Evolutionary conservation across 2,797 vertebrate genomes (phyloP).

Genomic region (Trichosurus vulpecula): DNA sequence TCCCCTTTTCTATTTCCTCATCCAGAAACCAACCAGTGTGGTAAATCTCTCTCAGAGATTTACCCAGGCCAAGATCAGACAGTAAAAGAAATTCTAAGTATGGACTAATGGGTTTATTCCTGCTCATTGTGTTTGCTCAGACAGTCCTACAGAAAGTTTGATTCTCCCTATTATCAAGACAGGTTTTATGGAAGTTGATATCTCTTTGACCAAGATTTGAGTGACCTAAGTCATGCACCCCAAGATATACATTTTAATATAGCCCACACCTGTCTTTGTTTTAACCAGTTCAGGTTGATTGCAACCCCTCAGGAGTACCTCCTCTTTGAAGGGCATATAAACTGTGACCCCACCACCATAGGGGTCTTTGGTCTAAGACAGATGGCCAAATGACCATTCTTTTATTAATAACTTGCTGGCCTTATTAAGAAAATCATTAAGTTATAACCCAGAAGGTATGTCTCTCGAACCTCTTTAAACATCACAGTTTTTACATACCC

Average conservation of each 20-base stretch:
- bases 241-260: not conserved
- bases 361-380: not conserved
- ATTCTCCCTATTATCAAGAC: not conserved
- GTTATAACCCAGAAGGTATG: not conserved
- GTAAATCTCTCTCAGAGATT: not conserved
- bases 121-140: not conserved
- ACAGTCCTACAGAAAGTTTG: not conserved
- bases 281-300: not conserved
- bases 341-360: not conserved
- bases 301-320: not conserved
- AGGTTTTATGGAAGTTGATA: not conserved
- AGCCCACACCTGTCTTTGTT: not conserved
- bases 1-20: not conserved
- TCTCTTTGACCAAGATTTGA: not conserved
- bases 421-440: not conserved
- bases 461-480: not conserved
- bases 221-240: not conserved
- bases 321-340: not conserved
- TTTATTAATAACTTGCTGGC: not conserved
- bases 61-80: not conserved
- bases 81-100: not conserved
- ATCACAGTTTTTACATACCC: not conserved
- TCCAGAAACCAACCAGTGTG: not conserved
- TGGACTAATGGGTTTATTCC: not conserved
- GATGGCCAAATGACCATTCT: not conserved